A percentile compares a stretch with the other conserved stretches of the same genome.
Evolutionary conservation across 2,888 invertebrate species (phyloP).

Genomic region (Harpagoxenus sublaevis): DNA sequence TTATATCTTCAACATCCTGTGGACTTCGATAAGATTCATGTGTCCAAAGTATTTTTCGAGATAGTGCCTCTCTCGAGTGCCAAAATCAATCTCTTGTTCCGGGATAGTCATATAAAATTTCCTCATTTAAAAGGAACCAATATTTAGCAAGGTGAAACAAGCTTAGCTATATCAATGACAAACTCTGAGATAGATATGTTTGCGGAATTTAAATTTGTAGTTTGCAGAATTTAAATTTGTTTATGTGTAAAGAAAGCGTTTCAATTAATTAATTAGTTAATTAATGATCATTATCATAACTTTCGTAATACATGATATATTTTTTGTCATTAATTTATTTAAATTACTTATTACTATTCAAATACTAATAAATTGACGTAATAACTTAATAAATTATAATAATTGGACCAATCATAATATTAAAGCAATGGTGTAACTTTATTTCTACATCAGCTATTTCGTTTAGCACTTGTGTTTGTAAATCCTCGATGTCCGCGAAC

Average conservation of each 20-base stretch:
- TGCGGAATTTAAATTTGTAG: not conserved
- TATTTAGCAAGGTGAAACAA: not conserved
- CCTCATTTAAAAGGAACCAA: not conserved
- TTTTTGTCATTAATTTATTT: not conserved
- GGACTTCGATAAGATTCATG: not conserved
- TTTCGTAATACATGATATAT: not conserved
- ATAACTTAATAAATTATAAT: no score
- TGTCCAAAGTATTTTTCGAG: not conserved
- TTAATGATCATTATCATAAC: not conserved
- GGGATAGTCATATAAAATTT: not conserved
- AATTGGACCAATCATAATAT: not conserved
- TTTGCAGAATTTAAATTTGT: not conserved
- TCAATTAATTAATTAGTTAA: not conserved
- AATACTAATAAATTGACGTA: not conserved
- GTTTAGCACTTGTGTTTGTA: not conserved
- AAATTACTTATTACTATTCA: not conserved
- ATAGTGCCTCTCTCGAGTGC: not conserved
- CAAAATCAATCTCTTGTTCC: not conserved
- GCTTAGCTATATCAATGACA: not conserved
- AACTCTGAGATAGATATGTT: not conserved
- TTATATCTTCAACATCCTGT: constrained; percentile 12
- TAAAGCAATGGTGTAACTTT: not conserved
- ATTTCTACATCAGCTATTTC: not conserved
- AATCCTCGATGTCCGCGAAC: not conserved
- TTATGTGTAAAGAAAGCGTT: not conserved